Base-by-base conservation (phyloP, 2,113 vertebrate species). In the Psilopsiagon aurifrons region DNA sequence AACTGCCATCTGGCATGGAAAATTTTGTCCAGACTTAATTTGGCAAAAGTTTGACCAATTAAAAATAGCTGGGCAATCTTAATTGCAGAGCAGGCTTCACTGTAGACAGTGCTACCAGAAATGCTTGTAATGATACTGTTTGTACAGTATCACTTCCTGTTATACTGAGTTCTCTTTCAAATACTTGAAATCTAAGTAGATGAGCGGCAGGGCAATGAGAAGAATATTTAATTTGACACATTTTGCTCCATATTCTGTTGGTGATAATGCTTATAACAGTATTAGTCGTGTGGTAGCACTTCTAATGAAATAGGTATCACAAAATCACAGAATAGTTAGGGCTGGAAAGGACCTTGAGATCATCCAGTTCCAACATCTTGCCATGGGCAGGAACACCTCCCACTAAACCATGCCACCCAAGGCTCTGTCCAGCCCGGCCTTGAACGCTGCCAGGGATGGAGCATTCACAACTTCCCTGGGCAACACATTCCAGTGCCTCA, bases 1-100 rank as follows among this genome's bases (percentile, higher is more conserved):
- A 68, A 55, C 14, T 91, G 55, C 92, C 84, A 91, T 96, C 90
- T 96, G 87, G 23, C 51, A 39, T 68, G 46, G 70, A 76, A 89
- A 64, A 55, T 79, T 86, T 82, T 76, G 39, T 71, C 82, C 74
- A 51, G 73, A 57, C 69, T 93, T 73, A 79, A 91, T 96, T 89
- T 75, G 81, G 51, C 62, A 87, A 91, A 91, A 84, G 35, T 6
- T 47, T 43, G 13, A 47, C 47, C 60, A 43, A 75, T 86, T 94
- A 82, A 82, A 91, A 92, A 33, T 47, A 84, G 37, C 43, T 9
- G 2, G n/a, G 8, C 16, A 5, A 18, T 87, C 14, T 46, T 79
- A 79, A 60, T 37, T n/a, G 10, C 25, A 15, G 68, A 37, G 5
- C 39, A 43, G 57, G 9, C 59, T 83, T 73, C 10, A 4, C 1